Percentiles rank a stretch among this genome's conserved stretches.
Evolutionary conservation across 1,140 invertebrate genomes (phyloP).

Genomic region (Zaprionus vittiger): DNA sequence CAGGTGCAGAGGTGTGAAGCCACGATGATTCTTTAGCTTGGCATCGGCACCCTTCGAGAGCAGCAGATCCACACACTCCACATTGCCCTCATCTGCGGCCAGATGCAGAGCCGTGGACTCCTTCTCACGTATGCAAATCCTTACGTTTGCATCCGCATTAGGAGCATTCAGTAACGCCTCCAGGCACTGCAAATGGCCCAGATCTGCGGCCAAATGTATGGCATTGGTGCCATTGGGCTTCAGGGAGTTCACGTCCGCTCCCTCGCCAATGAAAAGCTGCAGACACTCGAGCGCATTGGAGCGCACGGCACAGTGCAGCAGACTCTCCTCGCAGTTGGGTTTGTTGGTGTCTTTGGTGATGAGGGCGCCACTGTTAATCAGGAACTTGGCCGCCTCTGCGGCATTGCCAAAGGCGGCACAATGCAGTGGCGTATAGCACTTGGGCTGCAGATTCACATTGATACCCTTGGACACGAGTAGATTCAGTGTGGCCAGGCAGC

Average conservation of each 20-base stretch:
- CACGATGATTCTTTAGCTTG: conserved; percentile 89
- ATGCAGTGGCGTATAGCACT: conserved; percentile 90
- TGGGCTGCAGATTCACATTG: conserved; percentile 88
- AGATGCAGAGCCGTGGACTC: conserved; percentile 92
- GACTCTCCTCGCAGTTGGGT: conserved; percentile 89
- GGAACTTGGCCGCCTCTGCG: conserved; percentile 88
- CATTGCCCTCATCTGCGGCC: conserved; percentile 91
- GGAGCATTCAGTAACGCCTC: conserved; percentile 88
- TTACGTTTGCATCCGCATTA: conserved; percentile 86
- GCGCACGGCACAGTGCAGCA: conserved; percentile 91
- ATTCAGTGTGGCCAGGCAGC: conserved; percentile 89
- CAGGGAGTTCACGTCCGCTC: conserved; percentile 88
- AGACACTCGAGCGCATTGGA: conserved; percentile 91
- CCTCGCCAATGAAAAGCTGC: conserved; percentile 89
- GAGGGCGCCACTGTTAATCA: conserved; percentile 88
- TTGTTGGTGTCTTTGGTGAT: conserved; percentile 86
- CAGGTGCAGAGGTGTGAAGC: conserved; percentile 91
- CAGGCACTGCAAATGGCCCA: conserved; percentile 89
- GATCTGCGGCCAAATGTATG: conserved; percentile 91
- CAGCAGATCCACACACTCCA: conserved; percentile 89
- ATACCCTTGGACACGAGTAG: conserved; percentile 89
- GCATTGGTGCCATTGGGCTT: conserved; percentile 90
- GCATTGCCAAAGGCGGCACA: conserved; percentile 93
- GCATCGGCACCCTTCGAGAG: conserved; percentile 90
- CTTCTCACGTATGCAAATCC: conserved; percentile 88